A percentile compares a stretch with the other conserved stretches of the same genome.
Evolutionary conservation across 2,797 vertebrate species (phyloP).

Genomic region (Oryzias sinensis): DNA sequence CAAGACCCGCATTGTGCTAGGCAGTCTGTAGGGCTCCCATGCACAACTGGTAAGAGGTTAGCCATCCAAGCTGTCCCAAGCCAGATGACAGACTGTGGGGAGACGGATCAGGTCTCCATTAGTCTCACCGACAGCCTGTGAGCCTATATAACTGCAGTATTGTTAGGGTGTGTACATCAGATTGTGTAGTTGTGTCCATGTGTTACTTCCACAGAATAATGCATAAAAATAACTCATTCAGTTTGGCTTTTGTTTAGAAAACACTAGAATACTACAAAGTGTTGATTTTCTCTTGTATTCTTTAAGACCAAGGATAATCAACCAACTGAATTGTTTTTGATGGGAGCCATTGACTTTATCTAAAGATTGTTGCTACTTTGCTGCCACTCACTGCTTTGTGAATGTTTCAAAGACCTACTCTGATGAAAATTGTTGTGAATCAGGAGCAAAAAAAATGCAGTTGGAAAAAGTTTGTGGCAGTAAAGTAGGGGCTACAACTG

Average conservation of each 20-base stretch:
- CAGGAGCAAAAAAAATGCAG: too few relatives aligned
- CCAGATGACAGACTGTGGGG: conserved; percentile 38
- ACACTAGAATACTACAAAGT: conserved; percentile 29
- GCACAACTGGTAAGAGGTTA: conserved; percentile 28
- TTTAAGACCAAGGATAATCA: too few relatives aligned
- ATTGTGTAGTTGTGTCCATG: conserved; percentile 34
- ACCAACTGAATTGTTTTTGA: too few relatives aligned
- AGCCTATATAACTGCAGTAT: conserved; percentile 28
- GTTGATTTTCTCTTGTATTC: too few relatives aligned
- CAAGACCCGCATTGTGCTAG: conserved; percentile 63
- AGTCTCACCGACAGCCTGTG: conserved; percentile 25
- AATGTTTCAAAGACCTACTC: too few relatives aligned
- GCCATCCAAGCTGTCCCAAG: conserved; percentile 34
- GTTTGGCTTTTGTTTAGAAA: conserved; percentile 22
- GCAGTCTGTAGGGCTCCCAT: conserved; percentile 30
- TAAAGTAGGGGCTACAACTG: too few relatives aligned
- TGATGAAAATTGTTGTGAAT: too few relatives aligned
- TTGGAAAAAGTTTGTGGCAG: too few relatives aligned
- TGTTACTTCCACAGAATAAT: conserved; percentile 49
- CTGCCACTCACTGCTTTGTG: too few relatives aligned
- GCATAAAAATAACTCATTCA: conserved; percentile 31
- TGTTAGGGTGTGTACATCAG: conserved; percentile 26
- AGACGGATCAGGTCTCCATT: conserved; percentile 36
- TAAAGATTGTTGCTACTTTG: background rate
- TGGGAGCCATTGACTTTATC: background rate